These are phyloP conservation scores for Teleopsis dalmanni DNA, from an alignment of 1,140 invertebrate genomes.

Conservation along the genomic window DNA sequence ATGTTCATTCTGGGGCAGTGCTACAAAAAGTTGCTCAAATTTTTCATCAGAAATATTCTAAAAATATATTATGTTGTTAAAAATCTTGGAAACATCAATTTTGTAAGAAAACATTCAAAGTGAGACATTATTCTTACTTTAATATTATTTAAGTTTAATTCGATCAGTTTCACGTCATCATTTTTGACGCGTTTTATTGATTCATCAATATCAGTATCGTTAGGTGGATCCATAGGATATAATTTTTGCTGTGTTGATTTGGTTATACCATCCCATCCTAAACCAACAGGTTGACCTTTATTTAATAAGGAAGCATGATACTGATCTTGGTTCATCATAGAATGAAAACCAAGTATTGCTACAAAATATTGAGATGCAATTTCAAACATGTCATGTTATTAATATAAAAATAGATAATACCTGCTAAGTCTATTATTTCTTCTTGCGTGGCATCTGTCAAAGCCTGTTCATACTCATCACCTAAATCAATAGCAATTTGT, in stretches of 20 bases:
- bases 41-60: constrained; percentile 96
- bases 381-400: not conserved
- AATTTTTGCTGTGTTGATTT: constrained; percentile 89
- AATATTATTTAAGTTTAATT: constrained; percentile 97
- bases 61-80: too few relatives aligned
- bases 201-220: constrained; percentile 86
- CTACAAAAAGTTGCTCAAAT: constrained; percentile 82
- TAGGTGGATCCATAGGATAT: constrained; percentile 86
- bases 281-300: constrained; percentile 77
- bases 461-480: constrained; percentile 94
- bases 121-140: constrained; percentile 67
- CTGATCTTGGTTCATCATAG: constrained; percentile 99
- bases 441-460: constrained; percentile 85
- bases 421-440: constrained; percentile 98
- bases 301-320: constrained; percentile 93
- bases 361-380: constrained; percentile 11
- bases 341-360: constrained; percentile 98
- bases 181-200: constrained; percentile 80
- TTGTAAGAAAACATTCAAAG: too few relatives aligned
- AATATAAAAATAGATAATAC: constrained; percentile 47
- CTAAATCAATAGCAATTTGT: constrained; percentile 85
- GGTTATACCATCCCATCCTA: constrained; percentile 89
- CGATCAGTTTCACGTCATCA: constrained; percentile 78
- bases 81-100: too few relatives aligned
- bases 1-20: constrained; percentile 81